These are phyloP conservation scores for Lethrus apterus DNA, from an alignment of 1,140 invertebrate genomes.

Conservation along the genomic window DNA sequence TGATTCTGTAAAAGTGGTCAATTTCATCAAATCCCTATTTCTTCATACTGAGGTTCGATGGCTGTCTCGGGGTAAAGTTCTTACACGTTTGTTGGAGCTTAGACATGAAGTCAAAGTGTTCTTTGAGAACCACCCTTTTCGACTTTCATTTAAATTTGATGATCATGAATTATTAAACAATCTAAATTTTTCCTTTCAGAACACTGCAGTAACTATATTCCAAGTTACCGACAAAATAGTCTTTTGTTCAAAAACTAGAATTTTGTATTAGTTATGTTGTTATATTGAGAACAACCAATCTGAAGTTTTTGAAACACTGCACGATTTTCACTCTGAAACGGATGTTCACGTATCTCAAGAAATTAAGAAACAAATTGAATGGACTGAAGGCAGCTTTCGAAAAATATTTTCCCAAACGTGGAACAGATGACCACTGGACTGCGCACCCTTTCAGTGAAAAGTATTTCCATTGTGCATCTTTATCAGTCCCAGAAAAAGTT, in stretches of 20 bases:
- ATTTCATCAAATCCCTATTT: not conserved
- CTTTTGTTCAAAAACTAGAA: not conserved
- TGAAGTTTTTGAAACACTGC: not conserved
- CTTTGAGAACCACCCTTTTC: no score
- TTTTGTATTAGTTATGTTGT: not conserved
- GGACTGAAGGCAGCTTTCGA: not conserved
- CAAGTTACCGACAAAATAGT: not conserved
- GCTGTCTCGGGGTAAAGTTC: conserved; percentile 17
- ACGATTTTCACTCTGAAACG: no score
- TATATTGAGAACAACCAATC: not conserved
- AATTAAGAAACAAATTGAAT: conserved; percentile 1
- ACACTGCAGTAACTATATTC: not conserved
- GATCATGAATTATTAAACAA: not conserved
- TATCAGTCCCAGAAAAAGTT: not conserved
- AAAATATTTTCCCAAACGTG: not conserved
- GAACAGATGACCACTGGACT: not conserved
- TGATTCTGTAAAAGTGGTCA: not conserved
- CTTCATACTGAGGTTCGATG: conserved; percentile 7
- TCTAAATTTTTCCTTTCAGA: not conserved
- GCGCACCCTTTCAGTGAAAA: not conserved
- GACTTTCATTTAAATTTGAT: not conserved
- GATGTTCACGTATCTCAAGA: not conserved
- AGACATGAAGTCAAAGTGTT: conserved; percentile 21
- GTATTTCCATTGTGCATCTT: not conserved
- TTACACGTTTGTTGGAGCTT: conserved; percentile 19